phyloP scores from a whole-genome alignment of 2,888 invertebrate species.

The Agrypnus murinus region DNA sequence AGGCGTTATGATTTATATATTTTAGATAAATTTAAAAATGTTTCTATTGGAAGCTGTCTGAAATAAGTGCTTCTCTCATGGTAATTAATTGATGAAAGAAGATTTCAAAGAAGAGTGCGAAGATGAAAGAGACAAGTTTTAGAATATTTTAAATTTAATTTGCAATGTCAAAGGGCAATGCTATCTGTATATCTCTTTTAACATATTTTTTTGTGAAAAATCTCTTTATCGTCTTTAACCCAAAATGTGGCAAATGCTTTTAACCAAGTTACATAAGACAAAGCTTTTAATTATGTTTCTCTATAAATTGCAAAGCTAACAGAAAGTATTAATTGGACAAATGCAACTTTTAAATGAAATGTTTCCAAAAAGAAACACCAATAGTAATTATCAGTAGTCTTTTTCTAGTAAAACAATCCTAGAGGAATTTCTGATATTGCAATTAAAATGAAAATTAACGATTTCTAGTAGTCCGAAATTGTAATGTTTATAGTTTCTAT shows the following conservation, averaged over 20 bases:
- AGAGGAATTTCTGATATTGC: too few species aligned
- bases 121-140: slow-evolving; percentile 10
- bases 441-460: too few species aligned
- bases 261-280: too few species aligned
- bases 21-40: neutral
- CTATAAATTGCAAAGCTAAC: too few species aligned
- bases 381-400: too few species aligned
- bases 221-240: slow-evolving; percentile 28
- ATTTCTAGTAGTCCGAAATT: too few species aligned
- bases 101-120: neutral
- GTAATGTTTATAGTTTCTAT: too few species aligned
- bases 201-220: slow-evolving; percentile 13
- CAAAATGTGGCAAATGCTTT: neutral
- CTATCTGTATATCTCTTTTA: slow-evolving; percentile 31
- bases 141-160: slow-evolving; percentile 36
- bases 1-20: neutral
- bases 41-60: neutral
- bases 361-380: too few species aligned
- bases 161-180: slow-evolving; percentile 34
- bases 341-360: too few species aligned
- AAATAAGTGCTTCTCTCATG: slow-evolving; percentile 15
- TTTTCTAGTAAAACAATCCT: too few species aligned
- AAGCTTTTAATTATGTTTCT: too few species aligned
- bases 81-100: slow-evolving; percentile 30
- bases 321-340: too few species aligned